Evolutionary conservation across 2,888 invertebrate species (phyloP).

Genomic region (Onchidella celtica): DNA sequence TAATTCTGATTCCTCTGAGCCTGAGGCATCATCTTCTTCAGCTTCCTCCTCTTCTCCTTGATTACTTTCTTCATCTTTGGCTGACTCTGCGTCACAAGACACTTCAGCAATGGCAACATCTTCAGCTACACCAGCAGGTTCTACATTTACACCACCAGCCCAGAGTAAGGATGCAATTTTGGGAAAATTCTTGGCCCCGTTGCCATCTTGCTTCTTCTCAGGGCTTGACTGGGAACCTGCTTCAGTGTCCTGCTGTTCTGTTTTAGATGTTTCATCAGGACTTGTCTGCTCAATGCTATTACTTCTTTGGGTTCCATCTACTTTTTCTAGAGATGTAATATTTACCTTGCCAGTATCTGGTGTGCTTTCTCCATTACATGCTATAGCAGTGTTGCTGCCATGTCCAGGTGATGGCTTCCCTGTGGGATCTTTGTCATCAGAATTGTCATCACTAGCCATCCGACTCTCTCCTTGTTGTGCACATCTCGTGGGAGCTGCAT

Average conservation of each 20-base stretch:
- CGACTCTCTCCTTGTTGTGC: constrained; percentile 68
- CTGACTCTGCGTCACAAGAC: constrained; percentile 31
- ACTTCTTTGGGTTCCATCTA: not conserved
- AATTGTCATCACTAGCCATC: constrained; percentile 69
- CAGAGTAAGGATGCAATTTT: constrained; percentile 62
- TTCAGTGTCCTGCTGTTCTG: not conserved
- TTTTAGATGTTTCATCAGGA: not conserved
- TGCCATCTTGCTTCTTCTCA: constrained; percentile 29
- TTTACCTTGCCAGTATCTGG: not conserved
- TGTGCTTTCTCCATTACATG: not conserved
- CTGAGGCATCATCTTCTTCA: constrained; percentile 45
- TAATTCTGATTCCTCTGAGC: constrained; percentile 52
- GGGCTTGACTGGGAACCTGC: not conserved
- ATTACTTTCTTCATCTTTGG: constrained; percentile 48
- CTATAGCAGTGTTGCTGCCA: constrained; percentile 21
- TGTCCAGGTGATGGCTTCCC: not conserved
- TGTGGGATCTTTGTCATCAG: constrained; percentile 59
- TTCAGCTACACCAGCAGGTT: not conserved
- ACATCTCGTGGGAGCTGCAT: constrained; percentile 74
- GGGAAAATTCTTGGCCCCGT: constrained; percentile 57
- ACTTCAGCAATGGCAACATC: constrained; percentile 38
- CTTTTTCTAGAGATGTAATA: not conserved
- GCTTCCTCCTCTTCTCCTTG: constrained; percentile 48
- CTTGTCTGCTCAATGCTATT: not conserved
- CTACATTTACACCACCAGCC: constrained; percentile 16